phyloP scores from a whole-genome alignment of 2,888 invertebrate genomes.

The Camponotus fellah region DNA sequence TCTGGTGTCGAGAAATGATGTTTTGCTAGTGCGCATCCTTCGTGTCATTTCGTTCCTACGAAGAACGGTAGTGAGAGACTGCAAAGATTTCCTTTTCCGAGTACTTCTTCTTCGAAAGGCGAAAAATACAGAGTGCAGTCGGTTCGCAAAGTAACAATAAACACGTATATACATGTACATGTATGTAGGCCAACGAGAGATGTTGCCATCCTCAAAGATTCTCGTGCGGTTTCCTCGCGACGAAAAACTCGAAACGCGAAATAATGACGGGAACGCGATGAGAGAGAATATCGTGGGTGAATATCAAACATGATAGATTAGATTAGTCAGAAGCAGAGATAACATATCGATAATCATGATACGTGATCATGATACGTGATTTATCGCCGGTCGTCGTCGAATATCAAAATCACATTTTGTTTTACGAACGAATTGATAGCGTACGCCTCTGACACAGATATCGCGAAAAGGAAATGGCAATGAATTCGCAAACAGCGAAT shows the following conservation, averaged over 20 bases:
- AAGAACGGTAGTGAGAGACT: neutral
- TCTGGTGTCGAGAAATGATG: neutral
- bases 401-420: conserved; percentile 50
- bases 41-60: neutral
- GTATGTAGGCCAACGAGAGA: too few species aligned
- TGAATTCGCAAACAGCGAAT: neutral
- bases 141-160: neutral
- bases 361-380: conserved; percentile 54
- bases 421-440: conserved; percentile 29
- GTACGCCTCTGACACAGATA: neutral
- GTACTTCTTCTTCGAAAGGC: neutral
- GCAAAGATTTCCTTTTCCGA: conserved; percentile 2
- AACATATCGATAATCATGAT: conserved; percentile 59
- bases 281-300: neutral
- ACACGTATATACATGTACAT: neutral
- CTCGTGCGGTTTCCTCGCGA: neutral
- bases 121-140: neutral
- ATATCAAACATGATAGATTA: conserved; percentile 65
- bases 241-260: conserved; percentile 21
- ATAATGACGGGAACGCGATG: conserved; percentile 30
- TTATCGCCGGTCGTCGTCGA: conserved; percentile 38
- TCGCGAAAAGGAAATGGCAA: neutral
- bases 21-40: neutral
- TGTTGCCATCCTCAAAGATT: neutral
- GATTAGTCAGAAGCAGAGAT: conserved; percentile 59